Conservation (phyloP, 2,797 vertebrate species). For the Delichon dasypus region DNA sequence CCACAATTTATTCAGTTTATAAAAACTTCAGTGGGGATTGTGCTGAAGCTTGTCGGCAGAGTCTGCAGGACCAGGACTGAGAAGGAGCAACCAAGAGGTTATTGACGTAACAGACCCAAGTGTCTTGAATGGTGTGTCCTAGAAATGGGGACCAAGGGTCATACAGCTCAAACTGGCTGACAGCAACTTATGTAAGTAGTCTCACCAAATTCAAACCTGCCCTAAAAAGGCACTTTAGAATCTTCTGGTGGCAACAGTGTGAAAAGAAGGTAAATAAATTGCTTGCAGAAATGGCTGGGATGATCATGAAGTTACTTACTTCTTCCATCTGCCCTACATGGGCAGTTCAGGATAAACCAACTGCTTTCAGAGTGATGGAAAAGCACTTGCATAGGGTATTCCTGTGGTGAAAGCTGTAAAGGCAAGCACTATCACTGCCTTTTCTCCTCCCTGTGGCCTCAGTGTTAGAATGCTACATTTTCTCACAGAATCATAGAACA, state of each 20-base stretch:
- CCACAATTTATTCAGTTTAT: neutral
- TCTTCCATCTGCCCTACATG: neutral
- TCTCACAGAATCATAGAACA: neutral
- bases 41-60: neutral
- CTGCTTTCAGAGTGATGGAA: neutral
- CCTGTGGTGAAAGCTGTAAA: neutral
- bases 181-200: neutral
- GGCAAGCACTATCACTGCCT: fast-evolving
- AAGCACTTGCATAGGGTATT: neutral
- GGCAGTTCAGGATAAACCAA: neutral
- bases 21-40: neutral
- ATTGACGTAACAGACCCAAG: neutral
- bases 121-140: neutral
- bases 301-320: neutral
- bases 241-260: neutral
- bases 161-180: neutral
- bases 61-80: neutral
- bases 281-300: neutral
- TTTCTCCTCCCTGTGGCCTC: neutral
- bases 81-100: neutral
- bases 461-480: neutral
- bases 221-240: neutral
- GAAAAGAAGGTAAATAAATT: neutral
- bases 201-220: neutral
- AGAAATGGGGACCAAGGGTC: constrained; percentile 15